Conservation (phyloP, 2,113 vertebrate genomes). For the Geococcyx californianus region DNA sequence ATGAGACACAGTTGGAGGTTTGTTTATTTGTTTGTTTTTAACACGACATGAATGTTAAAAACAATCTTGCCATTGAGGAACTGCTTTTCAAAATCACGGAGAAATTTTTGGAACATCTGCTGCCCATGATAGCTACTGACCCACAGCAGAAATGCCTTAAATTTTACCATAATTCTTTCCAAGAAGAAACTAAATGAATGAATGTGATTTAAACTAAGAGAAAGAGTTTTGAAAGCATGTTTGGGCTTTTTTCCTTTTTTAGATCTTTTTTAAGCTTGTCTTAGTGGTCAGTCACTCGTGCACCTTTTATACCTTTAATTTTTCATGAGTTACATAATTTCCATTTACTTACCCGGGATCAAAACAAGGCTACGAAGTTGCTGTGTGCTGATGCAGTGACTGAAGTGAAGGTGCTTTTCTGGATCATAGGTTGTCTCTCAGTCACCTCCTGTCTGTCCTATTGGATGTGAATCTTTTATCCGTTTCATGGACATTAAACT, state of each 20-base stretch:
- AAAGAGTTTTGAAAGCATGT: neutral
- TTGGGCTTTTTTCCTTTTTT: neutral
- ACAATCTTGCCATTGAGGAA: neutral
- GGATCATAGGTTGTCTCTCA: neutral
- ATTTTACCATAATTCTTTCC: neutral
- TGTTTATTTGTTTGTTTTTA: neutral
- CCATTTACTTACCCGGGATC: neutral
- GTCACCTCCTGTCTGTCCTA: neutral
- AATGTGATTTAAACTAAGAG: neutral
- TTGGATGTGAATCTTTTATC: neutral
- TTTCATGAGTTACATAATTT: neutral
- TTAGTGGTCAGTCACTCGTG: neutral
- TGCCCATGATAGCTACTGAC: neutral
- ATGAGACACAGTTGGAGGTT: neutral
- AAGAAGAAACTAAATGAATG: neutral
- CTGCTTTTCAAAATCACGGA: neutral
- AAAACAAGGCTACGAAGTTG: neutral
- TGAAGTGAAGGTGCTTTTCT: neutral
- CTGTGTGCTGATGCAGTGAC: neutral
- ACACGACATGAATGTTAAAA: neutral
- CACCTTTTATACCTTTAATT: neutral
- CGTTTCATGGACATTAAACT: neutral
- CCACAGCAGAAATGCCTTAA: neutral
- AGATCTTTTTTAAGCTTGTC: neutral
- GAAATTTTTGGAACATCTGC: neutral